Percentiles rank a stretch among this genome's conserved stretches.
Conservation (phyloP, 2,797 vertebrate genomes). For the Artibeus lituratus region DNA sequence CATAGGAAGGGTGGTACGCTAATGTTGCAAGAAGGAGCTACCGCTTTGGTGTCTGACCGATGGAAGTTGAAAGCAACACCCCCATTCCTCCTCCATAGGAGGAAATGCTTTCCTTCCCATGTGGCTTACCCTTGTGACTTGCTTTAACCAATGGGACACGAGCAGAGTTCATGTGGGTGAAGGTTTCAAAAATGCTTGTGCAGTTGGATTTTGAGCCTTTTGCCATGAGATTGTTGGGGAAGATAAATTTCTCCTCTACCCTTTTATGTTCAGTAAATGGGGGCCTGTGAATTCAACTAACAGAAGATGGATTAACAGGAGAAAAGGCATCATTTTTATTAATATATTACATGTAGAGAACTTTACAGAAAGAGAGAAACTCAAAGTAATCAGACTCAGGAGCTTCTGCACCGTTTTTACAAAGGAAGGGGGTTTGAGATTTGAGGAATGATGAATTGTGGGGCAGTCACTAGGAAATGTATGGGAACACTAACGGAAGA, state of each 20-base stretch:
- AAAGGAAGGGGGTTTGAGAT: neutral
- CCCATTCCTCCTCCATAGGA: neutral
- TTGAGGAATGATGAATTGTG: neutral
- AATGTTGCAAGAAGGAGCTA: neutral
- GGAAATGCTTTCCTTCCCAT: too few relatives aligned
- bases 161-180: neutral
- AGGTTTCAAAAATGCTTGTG: neutral
- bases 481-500: neutral
- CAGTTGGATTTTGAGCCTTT: neutral
- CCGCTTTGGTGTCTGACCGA: neutral
- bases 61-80: neutral
- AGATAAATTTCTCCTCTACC: neutral
- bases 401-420: neutral
- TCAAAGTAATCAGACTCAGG: neutral
- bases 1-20: fast-evolving
- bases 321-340: neutral
- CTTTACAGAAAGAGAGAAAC: neutral
- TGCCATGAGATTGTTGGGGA: neutral
- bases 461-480: neutral
- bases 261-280: neutral
- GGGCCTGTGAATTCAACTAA: neutral
- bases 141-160: neutral
- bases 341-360: neutral
- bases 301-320: neutral
- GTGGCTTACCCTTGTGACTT: neutral